Evolutionary conservation across 2,113 vertebrate species (phyloP), one percentile per base, ranked within the genome.

Genomic region (Sinocyclocheilus rhinocerous): DNA sequence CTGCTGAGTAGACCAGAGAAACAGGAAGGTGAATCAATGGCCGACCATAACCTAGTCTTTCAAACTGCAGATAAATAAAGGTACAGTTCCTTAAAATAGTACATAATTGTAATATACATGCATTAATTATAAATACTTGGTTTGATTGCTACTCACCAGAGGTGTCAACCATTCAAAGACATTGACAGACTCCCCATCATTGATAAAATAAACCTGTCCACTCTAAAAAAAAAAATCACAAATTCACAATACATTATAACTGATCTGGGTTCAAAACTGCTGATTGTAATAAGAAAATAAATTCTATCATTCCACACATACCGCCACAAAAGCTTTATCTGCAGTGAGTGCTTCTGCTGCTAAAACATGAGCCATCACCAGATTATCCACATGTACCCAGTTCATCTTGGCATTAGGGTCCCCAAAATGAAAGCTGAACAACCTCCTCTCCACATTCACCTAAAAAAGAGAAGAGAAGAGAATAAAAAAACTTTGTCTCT

Each of bases 161-260:
- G 97, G 97, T 6, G 94, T 92, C 50, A 98, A 92, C 97, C 97
- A 99, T 82, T 98, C 96, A 11, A 97, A 97, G 86, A 97, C 92
- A 88, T 96, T 95, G 85, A 98, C 94, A 0, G 96, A 96, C 65
- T 97, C 95, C 1, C 97, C 97, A 0, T 99, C 97, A 0, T 99
- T 97, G 90, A 99, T 96, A 90, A 97, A 99, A 88, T 99, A 99
- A 0, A 92, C 95, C 90, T 99, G 97, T 48, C 97, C 97, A 12
- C 95, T 97, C 98, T 99, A 94, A 76, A 45, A 10, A 45, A 10
- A 7, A 42, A 92, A 89, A 79, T 65, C 3, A 83, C 42, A 22
- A 16, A 50, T 5, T 10, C 45, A 79, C 67, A 69, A 45, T 6
- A 15, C 6, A 8, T 24, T 12, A 16, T 5, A 11, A 63, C 12